phyloP scores from a whole-genome alignment of 2,888 invertebrate genomes.

The Pristionchus fissidentatus region DNA sequence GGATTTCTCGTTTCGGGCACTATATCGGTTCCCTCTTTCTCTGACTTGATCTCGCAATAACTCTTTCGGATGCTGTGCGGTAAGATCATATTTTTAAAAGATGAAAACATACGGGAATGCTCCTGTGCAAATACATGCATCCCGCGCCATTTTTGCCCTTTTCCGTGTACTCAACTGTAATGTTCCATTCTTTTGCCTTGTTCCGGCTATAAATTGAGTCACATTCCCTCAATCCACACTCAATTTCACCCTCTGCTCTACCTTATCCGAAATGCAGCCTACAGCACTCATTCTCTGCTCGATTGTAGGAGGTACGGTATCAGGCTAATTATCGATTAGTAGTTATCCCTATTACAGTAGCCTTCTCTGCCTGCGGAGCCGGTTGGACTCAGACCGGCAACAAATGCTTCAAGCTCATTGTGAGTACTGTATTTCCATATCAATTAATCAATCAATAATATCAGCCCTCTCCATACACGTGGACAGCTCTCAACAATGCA shows the following conservation, averaged over 20 bases:
- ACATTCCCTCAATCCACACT: neutral
- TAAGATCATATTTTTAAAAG: too few relatives aligned
- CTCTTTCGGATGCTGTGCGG: too few relatives aligned
- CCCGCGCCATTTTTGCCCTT: too few relatives aligned
- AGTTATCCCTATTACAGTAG: slow-evolving; percentile 13
- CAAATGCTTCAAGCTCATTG: slow-evolving; percentile 10
- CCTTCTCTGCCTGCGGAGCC: neutral
- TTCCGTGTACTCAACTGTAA: neutral
- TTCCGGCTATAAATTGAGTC: neutral
- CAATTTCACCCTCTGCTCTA: neutral
- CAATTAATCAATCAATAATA: neutral
- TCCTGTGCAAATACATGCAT: too few relatives aligned
- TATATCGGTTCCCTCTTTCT: too few relatives aligned
- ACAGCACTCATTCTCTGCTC: slow-evolving; percentile 5
- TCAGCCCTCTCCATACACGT: neutral
- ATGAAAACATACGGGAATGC: too few relatives aligned
- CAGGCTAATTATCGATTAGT: neutral
- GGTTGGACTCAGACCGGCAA: neutral
- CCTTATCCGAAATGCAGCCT: slow-evolving; percentile 15
- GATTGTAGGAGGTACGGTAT: slow-evolving; percentile 43
- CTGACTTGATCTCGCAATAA: too few relatives aligned
- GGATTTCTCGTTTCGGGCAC: too few relatives aligned
- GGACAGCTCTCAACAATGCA: neutral
- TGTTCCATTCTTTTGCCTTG: neutral
- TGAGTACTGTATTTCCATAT: neutral